Base-by-base conservation (phyloP, 2,888 invertebrate genomes). In the Theretra japonica region DNA sequence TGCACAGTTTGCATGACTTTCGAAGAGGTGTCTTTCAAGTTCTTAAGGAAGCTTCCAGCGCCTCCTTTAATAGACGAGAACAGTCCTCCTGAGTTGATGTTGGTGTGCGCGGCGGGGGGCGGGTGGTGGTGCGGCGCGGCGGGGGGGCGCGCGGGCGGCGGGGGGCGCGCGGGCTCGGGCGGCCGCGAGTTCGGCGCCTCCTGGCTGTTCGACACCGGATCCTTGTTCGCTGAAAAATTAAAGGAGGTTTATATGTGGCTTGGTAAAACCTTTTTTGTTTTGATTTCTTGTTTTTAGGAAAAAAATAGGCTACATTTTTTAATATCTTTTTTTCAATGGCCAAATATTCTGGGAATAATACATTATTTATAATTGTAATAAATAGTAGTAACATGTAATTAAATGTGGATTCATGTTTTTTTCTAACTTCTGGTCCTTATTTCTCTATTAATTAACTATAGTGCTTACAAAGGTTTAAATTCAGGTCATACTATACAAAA, bases 1-100 rank as follows among this genome's bases (percentile, higher is more conserved):
- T 98, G 98, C 77, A 99, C 98, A 56, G 98, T 98, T 88, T 99
- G 98, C 97, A 99, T 99, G 59, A 99, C 98, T 95, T 99, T 99
- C 56, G 97, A 97, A 25, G 99, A 98, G 0, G 99, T 99, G 85
- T 99, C 99, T 89, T 98, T 99, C 41, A 99, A 93, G 86, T 99
- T 99, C 85, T 98, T 98, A 74, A 99, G 95, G 82, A 99, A 96
- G 84, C 97, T 98, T 2, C 99, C 98, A 28, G 99, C 99, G 69
- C 99, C 98, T 30, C 99, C 99, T 87, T 96, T 97, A 50, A 99
- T 95, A 0, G 98, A 98, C 4, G 98, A 97, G 91, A 98, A 97
- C 30, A 98, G 88, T 33, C 97, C 97, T 19, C 96, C 95, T 0
- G 84, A 90, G 83, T 82, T 90, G 75, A 86, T 84, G 0, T 88